Evolutionary conservation across 1,140 invertebrate genomes (phyloP).

Genomic region (Daktulosphaira vitifoliae): DNA sequence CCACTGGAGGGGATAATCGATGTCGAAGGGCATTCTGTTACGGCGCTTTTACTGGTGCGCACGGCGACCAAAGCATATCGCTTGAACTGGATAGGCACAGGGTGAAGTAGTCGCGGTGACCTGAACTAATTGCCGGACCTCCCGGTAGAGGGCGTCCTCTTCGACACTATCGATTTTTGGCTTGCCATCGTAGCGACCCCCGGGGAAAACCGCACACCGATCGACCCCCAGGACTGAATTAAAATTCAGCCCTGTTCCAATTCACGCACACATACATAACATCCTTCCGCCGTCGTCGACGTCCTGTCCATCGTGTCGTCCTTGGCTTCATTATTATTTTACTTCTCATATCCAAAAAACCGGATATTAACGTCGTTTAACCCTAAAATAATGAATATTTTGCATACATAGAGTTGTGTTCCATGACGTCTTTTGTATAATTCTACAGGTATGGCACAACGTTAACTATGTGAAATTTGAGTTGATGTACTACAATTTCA

Average conservation of each 20-base stretch:
- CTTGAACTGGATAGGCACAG: too few relatives aligned
- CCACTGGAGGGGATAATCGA: slow-evolving; percentile 22
- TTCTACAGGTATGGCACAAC: too few relatives aligned
- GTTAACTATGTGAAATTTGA: too few relatives aligned
- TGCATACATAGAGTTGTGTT: too few relatives aligned
- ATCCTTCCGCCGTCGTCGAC: not conserved
- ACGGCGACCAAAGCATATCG: not conserved
- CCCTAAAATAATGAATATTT: too few relatives aligned
- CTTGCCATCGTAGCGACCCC: not conserved
- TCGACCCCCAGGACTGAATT: not conserved
- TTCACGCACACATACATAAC: not conserved
- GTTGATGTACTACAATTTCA: too few relatives aligned
- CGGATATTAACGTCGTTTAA: too few relatives aligned
- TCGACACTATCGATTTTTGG: slow-evolving; percentile 16
- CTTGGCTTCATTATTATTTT: not conserved
- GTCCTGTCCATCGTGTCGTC: not conserved
- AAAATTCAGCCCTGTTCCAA: not conserved
- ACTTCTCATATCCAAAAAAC: too few relatives aligned
- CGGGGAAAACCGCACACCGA: slow-evolving; percentile 17
- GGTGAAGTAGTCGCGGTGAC: not conserved
- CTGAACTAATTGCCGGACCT: slow-evolving; percentile 9
- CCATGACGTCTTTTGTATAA: too few relatives aligned
- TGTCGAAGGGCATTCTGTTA: slow-evolving; percentile 20
- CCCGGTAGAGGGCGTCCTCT: slow-evolving; percentile 13
- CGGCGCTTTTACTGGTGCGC: slow-evolving; percentile 1